Evolutionary conservation across 2,888 invertebrate genomes (phyloP).

Genomic region (Peribatodes rhomboidaria): DNA sequence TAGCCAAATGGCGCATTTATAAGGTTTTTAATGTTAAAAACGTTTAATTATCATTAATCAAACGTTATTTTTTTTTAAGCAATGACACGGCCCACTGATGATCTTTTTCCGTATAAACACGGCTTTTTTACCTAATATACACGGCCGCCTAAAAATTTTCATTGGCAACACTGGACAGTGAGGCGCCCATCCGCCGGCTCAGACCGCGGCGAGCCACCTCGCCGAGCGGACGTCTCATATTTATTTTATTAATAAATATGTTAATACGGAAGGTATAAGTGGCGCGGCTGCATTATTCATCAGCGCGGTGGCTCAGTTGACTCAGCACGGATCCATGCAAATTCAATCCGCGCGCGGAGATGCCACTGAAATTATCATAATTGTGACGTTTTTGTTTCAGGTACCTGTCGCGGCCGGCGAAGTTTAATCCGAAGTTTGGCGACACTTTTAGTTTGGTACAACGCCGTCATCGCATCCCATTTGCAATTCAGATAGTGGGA

Average conservation of each 20-base stretch:
- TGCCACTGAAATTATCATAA: constrained; percentile 85
- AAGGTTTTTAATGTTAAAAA: no score
- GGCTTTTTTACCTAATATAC: no score
- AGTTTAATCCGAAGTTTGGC: constrained; percentile 85
- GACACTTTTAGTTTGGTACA: constrained; percentile 85
- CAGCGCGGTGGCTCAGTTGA: constrained; percentile 83
- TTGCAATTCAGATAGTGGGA: constrained; percentile 85
- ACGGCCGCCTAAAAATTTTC: no score
- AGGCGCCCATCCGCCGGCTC: constrained; percentile 1
- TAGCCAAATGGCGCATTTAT: no score
- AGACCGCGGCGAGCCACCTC: constrained; percentile 37
- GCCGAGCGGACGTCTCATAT: constrained; percentile 76
- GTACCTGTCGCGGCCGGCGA: constrained; percentile 77
- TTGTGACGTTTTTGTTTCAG: constrained; percentile 86
- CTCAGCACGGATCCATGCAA: constrained; percentile 86
- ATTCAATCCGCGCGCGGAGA: constrained; percentile 80
- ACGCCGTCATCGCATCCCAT: constrained; percentile 81
- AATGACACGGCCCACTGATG: no score
- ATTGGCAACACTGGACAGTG: no score
- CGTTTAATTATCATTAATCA: no score
- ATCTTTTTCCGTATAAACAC: no score
- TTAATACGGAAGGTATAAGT: constrained; percentile 82
- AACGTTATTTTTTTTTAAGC: no score
- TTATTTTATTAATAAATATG: constrained; percentile 87
- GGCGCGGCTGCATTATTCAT: constrained; percentile 83